Evolutionary conservation across 1,140 invertebrate genomes (phyloP), one percentile per base, ranked within the genome.

Genomic region (Portunus trituberculatus): DNA sequence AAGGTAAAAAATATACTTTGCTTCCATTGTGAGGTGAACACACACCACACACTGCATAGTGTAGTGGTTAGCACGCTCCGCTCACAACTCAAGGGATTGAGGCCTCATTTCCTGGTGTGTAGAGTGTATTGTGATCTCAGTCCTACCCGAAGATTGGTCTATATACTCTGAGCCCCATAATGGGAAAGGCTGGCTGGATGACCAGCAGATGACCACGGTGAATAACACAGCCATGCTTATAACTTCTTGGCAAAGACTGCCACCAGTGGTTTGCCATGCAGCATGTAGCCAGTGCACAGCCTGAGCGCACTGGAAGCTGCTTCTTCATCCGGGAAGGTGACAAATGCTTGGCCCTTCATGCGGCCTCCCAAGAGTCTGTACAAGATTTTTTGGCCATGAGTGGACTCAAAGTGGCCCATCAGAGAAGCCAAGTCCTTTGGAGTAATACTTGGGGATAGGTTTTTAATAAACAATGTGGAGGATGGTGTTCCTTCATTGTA

Each of bases 311-410:
- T 82, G n/a, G 83, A 91, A 31, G 96, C 95, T 16, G 91, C 32
- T 4, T 52, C 90, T 52, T 84, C 76, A 91, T 86, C 86, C 10
- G 48, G 39, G 46, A 96, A 95, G 93, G 92, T 95, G 86, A 95
- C 91, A 89, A 96, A 96, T 25, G 96, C 96, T 91, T 96, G 96
- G 16, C 96, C 96, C 67, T 90, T 96, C 96, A 96, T 96, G 20
- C 94, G 94, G 46, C 96, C 96, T 48, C 52, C 48, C 25, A 96
- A 39, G 67, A 96, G 88, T 46, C 95, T 94, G 52, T 95, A 96
- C 45, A 92, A 20, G 31, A 95, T 93, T 90, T 95, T 96, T 6
- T 67, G 91, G 8, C 83, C 88, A 83, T 29, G 8, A 6, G 28
- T 82, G 39, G 12, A 83, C 28, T 95, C 96, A 93, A 96, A 96